Percentiles rank a stretch among this genome's conserved stretches.
Conservation (phyloP, 2,797 vertebrate genomes). For the Oophaga sylvatica region DNA sequence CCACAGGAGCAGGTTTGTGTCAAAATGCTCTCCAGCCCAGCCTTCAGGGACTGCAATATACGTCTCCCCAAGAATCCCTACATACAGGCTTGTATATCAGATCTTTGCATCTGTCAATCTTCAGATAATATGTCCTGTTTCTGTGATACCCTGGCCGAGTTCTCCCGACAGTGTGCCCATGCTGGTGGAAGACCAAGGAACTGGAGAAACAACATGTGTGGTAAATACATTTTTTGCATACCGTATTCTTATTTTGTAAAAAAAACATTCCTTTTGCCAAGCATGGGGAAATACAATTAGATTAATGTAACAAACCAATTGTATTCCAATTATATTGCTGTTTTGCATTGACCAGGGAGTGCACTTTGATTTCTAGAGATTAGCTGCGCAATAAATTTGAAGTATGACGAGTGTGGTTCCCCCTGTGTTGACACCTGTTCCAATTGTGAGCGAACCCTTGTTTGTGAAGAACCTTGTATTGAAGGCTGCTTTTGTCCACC, state of each 20-base stretch:
- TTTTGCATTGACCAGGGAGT: background rate
- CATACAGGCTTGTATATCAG: slow-evolving; percentile 35
- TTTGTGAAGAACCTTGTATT: slow-evolving; percentile 78
- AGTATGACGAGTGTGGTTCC: slow-evolving; percentile 72
- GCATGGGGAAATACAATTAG: background rate
- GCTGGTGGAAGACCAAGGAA: slow-evolving; percentile 33
- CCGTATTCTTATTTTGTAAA: too few relatives aligned
- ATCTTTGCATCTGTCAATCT: slow-evolving; percentile 20
- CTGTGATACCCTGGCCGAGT: slow-evolving; percentile 50
- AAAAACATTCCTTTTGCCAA: too few relatives aligned
- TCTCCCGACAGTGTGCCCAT: slow-evolving; percentile 50
- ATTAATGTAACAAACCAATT: background rate
- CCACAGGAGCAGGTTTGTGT: slow-evolving; percentile 22
- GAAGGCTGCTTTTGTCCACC: slow-evolving; percentile 77
- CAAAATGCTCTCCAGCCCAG: slow-evolving; percentile 11
- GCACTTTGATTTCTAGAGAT: slow-evolving; percentile 66
- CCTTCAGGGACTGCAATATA: slow-evolving; percentile 18
- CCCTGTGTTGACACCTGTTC: slow-evolving; percentile 77
- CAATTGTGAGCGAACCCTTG: slow-evolving; percentile 69
- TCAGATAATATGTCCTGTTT: slow-evolving; percentile 25
- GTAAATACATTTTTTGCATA: slow-evolving; percentile 21
- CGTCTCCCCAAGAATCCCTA: slow-evolving; percentile 1
- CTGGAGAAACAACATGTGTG: slow-evolving; percentile 36
- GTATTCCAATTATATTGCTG: background rate
- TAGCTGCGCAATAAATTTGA: slow-evolving; percentile 72